A percentile compares a stretch with the other conserved stretches of the same genome.
phyloP scores from a whole-genome alignment of 2,113 vertebrate genomes.

The Malaclemys terrapin region DNA sequence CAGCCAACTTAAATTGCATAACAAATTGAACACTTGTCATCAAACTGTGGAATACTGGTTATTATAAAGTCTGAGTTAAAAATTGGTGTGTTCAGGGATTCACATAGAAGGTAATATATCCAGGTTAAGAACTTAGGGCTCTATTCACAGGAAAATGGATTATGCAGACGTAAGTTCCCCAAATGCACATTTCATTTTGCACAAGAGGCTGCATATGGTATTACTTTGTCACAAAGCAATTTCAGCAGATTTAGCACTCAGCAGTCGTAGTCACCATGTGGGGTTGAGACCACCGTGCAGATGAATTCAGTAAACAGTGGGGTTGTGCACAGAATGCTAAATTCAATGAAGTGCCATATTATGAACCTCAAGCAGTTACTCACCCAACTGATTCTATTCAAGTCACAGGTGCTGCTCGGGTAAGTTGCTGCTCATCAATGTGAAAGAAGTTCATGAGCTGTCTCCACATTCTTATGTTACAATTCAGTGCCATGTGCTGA shows the following conservation, averaged over 20 bases:
- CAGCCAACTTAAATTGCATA: slow-evolving; percentile 6
- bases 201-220: accelerated
- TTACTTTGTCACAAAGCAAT: background rate
- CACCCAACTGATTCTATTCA: background rate
- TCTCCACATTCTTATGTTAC: background rate
- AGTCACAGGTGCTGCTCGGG: background rate
- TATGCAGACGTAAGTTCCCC: background rate
- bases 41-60: background rate
- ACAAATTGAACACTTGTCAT: background rate
- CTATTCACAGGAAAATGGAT: background rate
- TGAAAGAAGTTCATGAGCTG: background rate
- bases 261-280: background rate
- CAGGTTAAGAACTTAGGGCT: background rate
- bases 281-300: background rate
- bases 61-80: background rate
- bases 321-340: background rate
- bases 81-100: background rate
- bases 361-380: background rate
- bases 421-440: background rate
- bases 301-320: background rate
- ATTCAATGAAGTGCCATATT: background rate
- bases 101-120: background rate
- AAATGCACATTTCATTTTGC: background rate
- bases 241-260: background rate
- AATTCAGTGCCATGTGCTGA: background rate